Base-by-base conservation (phyloP, 1,140 invertebrate species). In the Mesaphorura yosii region DNA sequence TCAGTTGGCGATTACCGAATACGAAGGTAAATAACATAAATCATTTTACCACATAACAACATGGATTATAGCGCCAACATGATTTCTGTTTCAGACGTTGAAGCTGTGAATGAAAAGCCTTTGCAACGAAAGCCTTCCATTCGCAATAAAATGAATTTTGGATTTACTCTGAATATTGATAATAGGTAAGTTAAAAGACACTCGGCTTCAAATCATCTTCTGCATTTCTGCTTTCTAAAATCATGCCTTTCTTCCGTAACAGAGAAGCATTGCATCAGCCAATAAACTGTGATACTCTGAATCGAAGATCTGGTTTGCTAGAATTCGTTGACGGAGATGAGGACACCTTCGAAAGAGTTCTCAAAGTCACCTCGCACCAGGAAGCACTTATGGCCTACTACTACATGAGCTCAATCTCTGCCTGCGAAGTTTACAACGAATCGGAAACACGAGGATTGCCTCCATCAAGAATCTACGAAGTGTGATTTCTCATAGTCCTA, bases 321-420 rank as follows among this genome's bases (percentile, higher is more conserved):
- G 62, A 55, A 53, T 47, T 61, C 1, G 51, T 48, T 4, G 42
- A 57, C 2, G 48, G 57, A 3, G 75, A 78, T 44, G 75, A 83
- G 46, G 85, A 90, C 65, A 83, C 84, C 2, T 87, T 90, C 67
- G 86, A 91, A 55, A 34, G 31, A 69, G 85, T 90, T 60, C 72
- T 93, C 19, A 79, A 84, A 63, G 81, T 84, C 47, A 85, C 87
- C 6, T 73, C 81, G 28, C 81, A 89, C 58, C 83, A 89, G 66
- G 88, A 93, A 60, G 81, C 87, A 5, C 69, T 90, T 1, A 84
- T 91, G 75, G 82, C 88, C 0, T 92, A 86, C 69, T 89, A 92
- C 71, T 92, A 91, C 65, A 80, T 86, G 65, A 83, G 88, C 65
- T 82, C 6, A 19, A 6, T 6, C 7, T 26, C 44, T 27, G 17